These are phyloP conservation scores for Phortica okadai DNA, from an alignment of 2,888 invertebrate species.

Conservation along the genomic window DNA sequence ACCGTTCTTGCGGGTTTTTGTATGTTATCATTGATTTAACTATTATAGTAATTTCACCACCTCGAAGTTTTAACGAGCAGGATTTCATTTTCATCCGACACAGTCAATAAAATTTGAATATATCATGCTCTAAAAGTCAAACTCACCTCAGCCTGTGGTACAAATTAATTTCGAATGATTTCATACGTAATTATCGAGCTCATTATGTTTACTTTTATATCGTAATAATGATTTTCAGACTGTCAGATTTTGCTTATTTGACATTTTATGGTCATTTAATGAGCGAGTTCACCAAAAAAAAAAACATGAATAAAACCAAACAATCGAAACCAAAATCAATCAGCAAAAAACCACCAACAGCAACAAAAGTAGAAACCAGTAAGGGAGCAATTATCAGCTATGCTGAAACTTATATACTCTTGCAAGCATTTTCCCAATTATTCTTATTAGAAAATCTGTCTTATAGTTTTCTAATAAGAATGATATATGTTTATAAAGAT, in stretches of 20 bases:
- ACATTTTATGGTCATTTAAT: constrained; percentile 2
- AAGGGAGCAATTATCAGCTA: too few relatives aligned
- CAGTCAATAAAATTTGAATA: background rate
- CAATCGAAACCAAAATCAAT: background rate
- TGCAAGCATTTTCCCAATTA: too few relatives aligned
- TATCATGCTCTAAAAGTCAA: background rate
- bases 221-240: background rate
- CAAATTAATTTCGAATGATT: background rate
- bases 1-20: too few relatives aligned
- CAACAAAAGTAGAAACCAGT: too few relatives aligned
- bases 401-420: too few relatives aligned
- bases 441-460: too few relatives aligned
- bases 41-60: background rate
- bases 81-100: background rate
- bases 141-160: background rate
- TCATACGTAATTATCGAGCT: background rate
- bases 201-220: background rate
- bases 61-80: background rate
- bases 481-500: too few relatives aligned
- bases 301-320: background rate
- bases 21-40: too few relatives aligned
- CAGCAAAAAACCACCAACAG: background rate
- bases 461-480: too few relatives aligned
- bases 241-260: background rate
- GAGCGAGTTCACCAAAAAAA: background rate